Evolutionary conservation across 2,797 vertebrate genomes (phyloP).

Genomic region (Falco cherrug): DNA sequence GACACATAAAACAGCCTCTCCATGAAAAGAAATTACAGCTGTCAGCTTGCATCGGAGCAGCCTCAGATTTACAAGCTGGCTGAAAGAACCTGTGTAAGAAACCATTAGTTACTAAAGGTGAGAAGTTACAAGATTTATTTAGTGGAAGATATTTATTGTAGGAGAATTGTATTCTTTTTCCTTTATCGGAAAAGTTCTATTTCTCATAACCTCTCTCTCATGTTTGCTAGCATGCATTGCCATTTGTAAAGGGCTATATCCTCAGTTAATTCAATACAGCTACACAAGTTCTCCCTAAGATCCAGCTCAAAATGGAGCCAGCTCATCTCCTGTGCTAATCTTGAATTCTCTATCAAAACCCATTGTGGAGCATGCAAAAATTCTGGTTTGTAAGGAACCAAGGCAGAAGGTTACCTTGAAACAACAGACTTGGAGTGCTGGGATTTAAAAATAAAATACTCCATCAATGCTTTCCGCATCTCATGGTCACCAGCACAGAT

Average conservation of each 20-base stretch:
- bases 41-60: constrained; percentile 80
- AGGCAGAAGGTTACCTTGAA: constrained; percentile 67
- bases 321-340: neutral
- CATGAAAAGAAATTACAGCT: constrained; percentile 86
- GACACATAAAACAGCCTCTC: constrained; percentile 84
- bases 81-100: constrained; percentile 73
- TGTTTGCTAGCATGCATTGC: neutral
- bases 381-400: neutral
- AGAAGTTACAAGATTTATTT: constrained; percentile 75
- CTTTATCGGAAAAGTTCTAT: constrained; percentile 16
- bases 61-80: constrained; percentile 80
- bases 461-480: constrained; percentile 42
- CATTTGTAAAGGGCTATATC: neutral
- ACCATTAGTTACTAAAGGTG: constrained; percentile 69
- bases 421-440: constrained; percentile 33
- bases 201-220: constrained; percentile 21
- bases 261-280: neutral
- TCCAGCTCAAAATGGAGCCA: neutral
- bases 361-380: neutral
- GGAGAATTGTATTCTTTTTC: neutral
- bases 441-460: constrained; percentile 71
- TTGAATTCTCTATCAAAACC: neutral
- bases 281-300: neutral
- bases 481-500: constrained; percentile 48
- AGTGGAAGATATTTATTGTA: constrained; percentile 57